phyloP scores from a whole-genome alignment of 2,797 vertebrate genomes.

The Pristis pectinata region DNA sequence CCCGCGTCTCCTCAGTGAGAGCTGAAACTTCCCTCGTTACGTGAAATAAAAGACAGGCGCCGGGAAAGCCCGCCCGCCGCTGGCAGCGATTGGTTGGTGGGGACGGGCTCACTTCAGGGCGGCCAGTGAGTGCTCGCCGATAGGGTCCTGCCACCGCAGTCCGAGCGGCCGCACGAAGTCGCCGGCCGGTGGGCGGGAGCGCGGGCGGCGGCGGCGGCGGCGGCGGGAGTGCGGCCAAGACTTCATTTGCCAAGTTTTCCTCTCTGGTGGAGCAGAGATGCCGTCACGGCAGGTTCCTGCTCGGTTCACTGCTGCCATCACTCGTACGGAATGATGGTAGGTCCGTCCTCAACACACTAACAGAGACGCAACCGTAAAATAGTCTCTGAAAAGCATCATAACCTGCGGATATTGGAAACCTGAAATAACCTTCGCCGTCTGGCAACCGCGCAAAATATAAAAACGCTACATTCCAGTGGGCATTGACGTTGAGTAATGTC shows the following conservation, averaged over 20 bases:
- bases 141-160: not conserved
- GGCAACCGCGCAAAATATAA: not conserved
- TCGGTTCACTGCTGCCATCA: not conserved
- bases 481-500: not conserved
- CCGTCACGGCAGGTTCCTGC: not conserved
- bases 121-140: slow-evolving; percentile 1
- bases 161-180: not conserved
- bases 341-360: not conserved
- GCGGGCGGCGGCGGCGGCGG: not conserved
- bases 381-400: not conserved
- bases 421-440: not conserved
- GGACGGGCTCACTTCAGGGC: not conserved
- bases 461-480: not conserved
- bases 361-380: not conserved
- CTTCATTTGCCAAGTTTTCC: slow-evolving; percentile 16
- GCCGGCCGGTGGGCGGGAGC: not conserved
- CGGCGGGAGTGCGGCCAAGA: not conserved
- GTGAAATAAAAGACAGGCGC: not conserved
- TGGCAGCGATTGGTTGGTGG: slow-evolving; percentile 29
- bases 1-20: not conserved
- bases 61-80: slow-evolving; percentile 9
- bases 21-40: not conserved
- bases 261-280: not conserved
- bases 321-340: not conserved
- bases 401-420: too few species aligned